A percentile compares a stretch with the other conserved stretches of the same genome.
These are phyloP conservation scores for Apis cerana DNA, from an alignment of 1,140 invertebrate genomes.

Conservation along the genomic window DNA sequence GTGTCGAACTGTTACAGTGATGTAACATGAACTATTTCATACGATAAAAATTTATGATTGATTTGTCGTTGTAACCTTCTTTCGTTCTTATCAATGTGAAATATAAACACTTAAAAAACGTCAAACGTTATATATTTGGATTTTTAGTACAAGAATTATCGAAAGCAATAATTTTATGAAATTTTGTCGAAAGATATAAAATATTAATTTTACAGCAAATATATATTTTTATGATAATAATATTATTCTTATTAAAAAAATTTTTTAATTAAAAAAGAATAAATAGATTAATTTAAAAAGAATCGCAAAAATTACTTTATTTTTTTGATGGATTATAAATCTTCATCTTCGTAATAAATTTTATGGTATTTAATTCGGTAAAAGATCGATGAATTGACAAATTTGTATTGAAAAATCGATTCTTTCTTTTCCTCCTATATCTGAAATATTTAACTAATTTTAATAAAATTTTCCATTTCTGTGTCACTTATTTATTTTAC, in stretches of 20 bases:
- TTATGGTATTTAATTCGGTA: neutral
- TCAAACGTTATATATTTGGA: neutral
- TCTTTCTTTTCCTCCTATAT: slow-evolving; percentile 16
- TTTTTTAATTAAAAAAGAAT: neutral
- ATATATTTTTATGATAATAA: neutral
- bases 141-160: neutral
- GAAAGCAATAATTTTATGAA: neutral
- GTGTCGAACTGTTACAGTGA: neutral
- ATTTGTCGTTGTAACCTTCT: neutral
- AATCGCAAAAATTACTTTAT: neutral
- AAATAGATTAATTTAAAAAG: neutral
- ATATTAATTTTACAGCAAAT: neutral
- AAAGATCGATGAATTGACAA: slow-evolving; percentile 36
- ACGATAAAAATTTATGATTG: neutral
- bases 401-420: slow-evolving; percentile 40
- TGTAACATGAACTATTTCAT: neutral
- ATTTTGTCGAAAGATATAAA: neutral
- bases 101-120: neutral
- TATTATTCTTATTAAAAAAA: neutral
- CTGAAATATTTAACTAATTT: neutral
- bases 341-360: neutral
- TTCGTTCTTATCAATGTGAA: neutral
- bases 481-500: too few species aligned
- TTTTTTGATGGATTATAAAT: neutral
- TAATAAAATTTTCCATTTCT: too few species aligned